Base-by-base conservation (phyloP, 2,797 vertebrate genomes). In the Holocentrus rufus region DNA sequence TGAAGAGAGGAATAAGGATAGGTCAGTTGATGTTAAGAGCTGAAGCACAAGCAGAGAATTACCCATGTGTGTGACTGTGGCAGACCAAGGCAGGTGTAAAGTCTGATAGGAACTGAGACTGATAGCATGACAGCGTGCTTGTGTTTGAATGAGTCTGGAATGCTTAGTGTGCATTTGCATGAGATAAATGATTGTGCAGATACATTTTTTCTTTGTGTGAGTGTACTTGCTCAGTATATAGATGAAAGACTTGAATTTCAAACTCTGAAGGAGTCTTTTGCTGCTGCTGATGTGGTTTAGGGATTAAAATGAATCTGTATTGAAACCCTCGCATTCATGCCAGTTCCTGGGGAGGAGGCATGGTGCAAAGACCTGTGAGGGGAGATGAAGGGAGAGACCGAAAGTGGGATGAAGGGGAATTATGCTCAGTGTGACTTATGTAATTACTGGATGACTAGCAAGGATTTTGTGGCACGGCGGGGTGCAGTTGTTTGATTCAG, bases 281-380 rank as follows among this genome's bases (percentile, higher is more conserved):
- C 22, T 20, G 47, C 39, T 30, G n/a, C 10, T 63, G 30, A 73
- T 50, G 23, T 76, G 31, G 5, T 69, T 39, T 9, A 62, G 13
- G 64, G 63, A 74, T 77, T 77, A 69, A 66, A 80, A 42, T 18
- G 39, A 54, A 18, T 67, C 13, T 15, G 15, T 49, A 63, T 74
- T 22, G 65, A 77, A 75, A 70, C 64, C 55, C 30, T 17, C 20
- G 27, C 72, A 5, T 77, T 53, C 70, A 42, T 14, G 50, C 39
- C 31, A 20, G 14, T 52, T 39, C 7, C n/a, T 22, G 54, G 30
- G 22, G 39, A 5, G 39, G 6, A 27, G 57, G 34, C 36, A 49
- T 17, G 5, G 14, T 44, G 42, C 42, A 20, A 61, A 65, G 44
- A 63, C 36, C 27, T 63, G 39, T 47, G 54, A 25, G 34, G 22